These are phyloP conservation scores for Euclidia mi DNA, from an alignment of 2,888 invertebrate species.

Conservation along the genomic window DNA sequence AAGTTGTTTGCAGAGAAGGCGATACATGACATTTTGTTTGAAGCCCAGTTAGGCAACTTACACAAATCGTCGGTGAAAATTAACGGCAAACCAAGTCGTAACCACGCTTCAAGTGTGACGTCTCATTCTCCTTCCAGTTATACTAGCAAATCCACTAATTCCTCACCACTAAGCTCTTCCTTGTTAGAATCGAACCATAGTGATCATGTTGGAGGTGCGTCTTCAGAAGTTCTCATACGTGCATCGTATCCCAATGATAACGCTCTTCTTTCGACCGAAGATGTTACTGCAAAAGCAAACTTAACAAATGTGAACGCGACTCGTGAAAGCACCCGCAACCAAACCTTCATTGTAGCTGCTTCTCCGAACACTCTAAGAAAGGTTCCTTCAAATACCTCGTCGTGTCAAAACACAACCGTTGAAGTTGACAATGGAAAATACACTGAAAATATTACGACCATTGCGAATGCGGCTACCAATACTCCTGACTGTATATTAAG, in stretches of 20 bases:
- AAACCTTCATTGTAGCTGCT: background rate
- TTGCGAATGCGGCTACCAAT: background rate
- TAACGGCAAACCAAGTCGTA: slow-evolving; percentile 2
- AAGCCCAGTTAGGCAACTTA: slow-evolving; percentile 19
- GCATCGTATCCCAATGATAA: slow-evolving; percentile 14
- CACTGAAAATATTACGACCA: background rate
- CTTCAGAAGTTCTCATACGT: slow-evolving; percentile 13
- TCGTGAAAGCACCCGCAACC: background rate
- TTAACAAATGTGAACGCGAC: background rate
- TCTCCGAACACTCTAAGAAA: background rate
- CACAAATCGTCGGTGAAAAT: slow-evolving; percentile 19
- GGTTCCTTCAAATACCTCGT: background rate
- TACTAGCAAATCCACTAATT: background rate
- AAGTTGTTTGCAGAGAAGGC: slow-evolving; percentile 22
- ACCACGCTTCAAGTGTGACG: background rate
- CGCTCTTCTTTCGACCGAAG: background rate
- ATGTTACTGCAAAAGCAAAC: no score
- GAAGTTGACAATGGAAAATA: no score
- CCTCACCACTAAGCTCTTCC: background rate
- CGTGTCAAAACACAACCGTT: background rate
- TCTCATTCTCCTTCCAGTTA: background rate
- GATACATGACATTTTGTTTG: slow-evolving; percentile 16
- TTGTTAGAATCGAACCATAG: background rate
- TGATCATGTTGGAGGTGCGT: background rate
- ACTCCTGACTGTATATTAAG: slow-evolving; percentile 2